phyloP scores from a whole-genome alignment of 2,113 vertebrate genomes.

The Varanus komodoensis region DNA sequence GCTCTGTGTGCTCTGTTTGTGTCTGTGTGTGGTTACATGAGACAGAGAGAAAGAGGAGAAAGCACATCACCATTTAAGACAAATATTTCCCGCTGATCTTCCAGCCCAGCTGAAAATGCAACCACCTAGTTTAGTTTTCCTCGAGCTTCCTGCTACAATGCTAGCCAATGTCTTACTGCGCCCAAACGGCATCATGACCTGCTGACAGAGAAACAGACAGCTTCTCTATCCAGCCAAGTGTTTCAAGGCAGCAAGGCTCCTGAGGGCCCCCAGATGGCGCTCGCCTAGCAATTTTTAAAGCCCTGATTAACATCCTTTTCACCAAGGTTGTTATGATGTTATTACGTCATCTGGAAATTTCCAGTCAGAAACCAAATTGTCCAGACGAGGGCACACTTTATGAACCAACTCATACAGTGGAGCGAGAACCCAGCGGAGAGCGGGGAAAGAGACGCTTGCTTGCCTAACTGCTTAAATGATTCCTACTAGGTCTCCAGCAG shows the following conservation, averaged over 20 bases:
- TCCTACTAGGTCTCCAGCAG: conserved; percentile 24
- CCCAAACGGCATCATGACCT: conserved; percentile 18
- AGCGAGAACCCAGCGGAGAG: not conserved
- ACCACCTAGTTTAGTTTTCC: not conserved
- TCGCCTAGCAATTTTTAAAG: conserved; percentile 34
- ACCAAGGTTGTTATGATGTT: conserved; percentile 72
- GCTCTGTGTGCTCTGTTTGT: not conserved
- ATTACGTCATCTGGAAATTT: conserved; percentile 71
- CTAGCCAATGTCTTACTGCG: not conserved
- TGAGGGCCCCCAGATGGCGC: conserved; percentile 75
- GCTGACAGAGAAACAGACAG: not conserved
- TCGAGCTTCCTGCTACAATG: not conserved
- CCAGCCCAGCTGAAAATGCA: conserved; percentile 6
- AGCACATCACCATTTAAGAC: not conserved
- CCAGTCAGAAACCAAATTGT: conserved; percentile 46
- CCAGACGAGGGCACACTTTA: conserved; percentile 36
- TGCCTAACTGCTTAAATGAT: conserved; percentile 20
- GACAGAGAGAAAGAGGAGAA: not conserved
- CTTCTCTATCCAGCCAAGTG: not conserved
- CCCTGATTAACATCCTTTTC: conserved; percentile 42
- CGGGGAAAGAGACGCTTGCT: not conserved
- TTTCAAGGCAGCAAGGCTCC: conserved; percentile 42
- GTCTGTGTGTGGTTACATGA: not conserved
- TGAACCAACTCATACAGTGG: not conserved
- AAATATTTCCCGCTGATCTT: not conserved